Evolutionary conservation across 1,140 invertebrate species (phyloP).

Genomic region (Nasonia longicornis): DNA sequence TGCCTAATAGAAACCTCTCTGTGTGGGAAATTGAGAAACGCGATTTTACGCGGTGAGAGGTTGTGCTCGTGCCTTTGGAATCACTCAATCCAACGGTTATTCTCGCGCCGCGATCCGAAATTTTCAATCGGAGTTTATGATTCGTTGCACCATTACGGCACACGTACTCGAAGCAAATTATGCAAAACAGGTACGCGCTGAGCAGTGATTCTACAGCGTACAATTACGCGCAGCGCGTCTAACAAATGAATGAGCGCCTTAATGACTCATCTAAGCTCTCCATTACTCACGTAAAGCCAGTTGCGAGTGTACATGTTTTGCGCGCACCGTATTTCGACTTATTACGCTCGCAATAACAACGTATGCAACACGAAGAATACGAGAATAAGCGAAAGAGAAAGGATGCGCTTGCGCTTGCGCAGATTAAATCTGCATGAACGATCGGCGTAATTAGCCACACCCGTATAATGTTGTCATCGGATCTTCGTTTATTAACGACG

Average conservation of each 20-base stretch:
- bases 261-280: neutral
- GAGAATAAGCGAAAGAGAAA: neutral
- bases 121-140: neutral
- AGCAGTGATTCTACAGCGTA: neutral
- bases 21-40: neutral
- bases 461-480: constrained; percentile 58
- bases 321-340: neutral
- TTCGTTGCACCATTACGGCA: neutral
- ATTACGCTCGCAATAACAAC: neutral
- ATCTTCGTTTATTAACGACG: constrained; percentile 56
- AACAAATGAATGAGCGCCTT: constrained; percentile 10
- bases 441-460: constrained; percentile 59
- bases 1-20: neutral
- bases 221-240: neutral
- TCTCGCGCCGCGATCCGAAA: neutral
- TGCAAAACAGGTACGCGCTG: neutral
- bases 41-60: neutral
- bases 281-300: neutral
- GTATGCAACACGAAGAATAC: neutral
- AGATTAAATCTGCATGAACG: constrained; percentile 54
- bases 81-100: neutral
- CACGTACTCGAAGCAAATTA: neutral
- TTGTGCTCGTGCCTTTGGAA: neutral
- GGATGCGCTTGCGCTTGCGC: neutral
- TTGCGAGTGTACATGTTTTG: neutral